phyloP scores from a whole-genome alignment of 2,888 invertebrate species.

The Nowickia ferox region DNA sequence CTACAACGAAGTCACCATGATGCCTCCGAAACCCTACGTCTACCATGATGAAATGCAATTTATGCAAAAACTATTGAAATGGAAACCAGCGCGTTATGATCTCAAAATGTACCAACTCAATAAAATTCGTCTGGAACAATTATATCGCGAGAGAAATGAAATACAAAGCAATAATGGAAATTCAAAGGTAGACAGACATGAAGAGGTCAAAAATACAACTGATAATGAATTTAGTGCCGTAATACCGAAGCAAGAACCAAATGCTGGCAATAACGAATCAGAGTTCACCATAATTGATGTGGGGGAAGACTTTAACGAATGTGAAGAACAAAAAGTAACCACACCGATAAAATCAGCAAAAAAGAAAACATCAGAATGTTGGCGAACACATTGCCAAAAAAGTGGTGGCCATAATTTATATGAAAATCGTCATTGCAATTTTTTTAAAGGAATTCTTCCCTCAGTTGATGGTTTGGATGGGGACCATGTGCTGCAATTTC shows the following conservation, averaged over 20 bases:
- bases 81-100: conserved; percentile 39
- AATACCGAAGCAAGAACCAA: conserved; percentile 30
- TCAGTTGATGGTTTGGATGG: conserved; percentile 45
- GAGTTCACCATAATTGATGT: neutral
- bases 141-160: conserved; percentile 21
- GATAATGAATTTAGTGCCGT: neutral
- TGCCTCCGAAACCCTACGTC: conserved; percentile 57
- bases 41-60: conserved; percentile 60
- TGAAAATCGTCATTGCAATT: conserved; percentile 62
- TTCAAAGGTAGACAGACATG: neutral
- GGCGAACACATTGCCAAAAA: neutral
- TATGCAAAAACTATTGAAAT: conserved; percentile 61
- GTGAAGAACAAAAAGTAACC: neutral
- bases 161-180: neutral
- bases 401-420: neutral
- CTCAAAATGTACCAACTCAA: neutral
- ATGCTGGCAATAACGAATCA: neutral
- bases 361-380: neutral
- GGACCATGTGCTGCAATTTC: conserved; percentile 60
- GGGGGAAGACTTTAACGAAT: neutral
- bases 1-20: conserved; percentile 43
- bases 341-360: neutral
- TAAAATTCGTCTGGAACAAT: conserved; percentile 32
- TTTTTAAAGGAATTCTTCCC: conserved; percentile 59
- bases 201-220: neutral